Conservation (phyloP, 2,113 vertebrate genomes). For the Zeus faber region DNA sequence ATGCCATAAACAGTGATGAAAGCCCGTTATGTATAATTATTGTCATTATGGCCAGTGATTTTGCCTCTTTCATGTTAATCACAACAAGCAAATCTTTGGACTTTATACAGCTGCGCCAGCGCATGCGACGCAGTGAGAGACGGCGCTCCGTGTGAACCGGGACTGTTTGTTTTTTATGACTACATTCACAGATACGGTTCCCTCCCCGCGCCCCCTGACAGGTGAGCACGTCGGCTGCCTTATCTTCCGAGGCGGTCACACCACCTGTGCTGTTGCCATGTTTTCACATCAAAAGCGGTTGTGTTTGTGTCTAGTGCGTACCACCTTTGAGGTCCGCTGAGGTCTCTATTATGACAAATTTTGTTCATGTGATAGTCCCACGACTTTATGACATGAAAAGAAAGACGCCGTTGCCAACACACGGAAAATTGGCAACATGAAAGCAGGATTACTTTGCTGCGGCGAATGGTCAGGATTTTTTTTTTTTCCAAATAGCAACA, state of each 20-base stretch:
- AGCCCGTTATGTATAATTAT: slow-evolving; percentile 36
- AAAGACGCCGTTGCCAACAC: no score
- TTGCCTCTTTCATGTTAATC: slow-evolving; percentile 24
- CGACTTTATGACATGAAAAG: no score
- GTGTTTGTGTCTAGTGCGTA: slow-evolving; percentile 9
- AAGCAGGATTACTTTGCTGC: no score
- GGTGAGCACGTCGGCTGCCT: slow-evolving; percentile 22
- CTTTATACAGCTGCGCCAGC: slow-evolving; percentile 14
- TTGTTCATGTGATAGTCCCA: slow-evolving; percentile 17
- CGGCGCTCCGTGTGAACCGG: slow-evolving; percentile 10
- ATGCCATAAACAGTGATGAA: slow-evolving; percentile 42
- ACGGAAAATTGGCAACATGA: no score
- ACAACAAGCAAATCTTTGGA: slow-evolving; percentile 17
- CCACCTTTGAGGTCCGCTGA: slow-evolving; percentile 8
- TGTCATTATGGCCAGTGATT: slow-evolving; percentile 36
- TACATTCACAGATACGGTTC: slow-evolving; percentile 43
- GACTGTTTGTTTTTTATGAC: slow-evolving; percentile 41
- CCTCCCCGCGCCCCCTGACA: slow-evolving; percentile 44
- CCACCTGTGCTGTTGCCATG: slow-evolving; percentile 8
- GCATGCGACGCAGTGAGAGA: no score
- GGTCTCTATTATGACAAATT: slow-evolving; percentile 19
- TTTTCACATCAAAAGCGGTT: slow-evolving; percentile 44
- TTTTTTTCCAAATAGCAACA: no score
- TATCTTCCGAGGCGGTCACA: slow-evolving; percentile 3
- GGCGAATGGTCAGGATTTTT: no score